A percentile compares a stretch with the other conserved stretches of the same genome.
Evolutionary conservation across 2,113 vertebrate genomes (phyloP).

Genomic region (Podarcis cretensis): DNA sequence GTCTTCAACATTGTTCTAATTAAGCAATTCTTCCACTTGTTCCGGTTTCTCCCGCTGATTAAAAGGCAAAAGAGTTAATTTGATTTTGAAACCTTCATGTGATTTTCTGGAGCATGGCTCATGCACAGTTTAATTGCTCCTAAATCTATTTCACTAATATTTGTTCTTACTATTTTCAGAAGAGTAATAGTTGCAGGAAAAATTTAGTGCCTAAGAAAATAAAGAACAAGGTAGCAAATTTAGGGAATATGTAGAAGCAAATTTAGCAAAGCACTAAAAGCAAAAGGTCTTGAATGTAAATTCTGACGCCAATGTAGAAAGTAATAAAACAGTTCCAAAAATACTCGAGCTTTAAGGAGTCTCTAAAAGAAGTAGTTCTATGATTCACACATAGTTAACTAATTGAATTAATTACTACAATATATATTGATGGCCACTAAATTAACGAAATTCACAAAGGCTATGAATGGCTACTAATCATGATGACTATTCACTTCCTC

Average conservation of each 20-base stretch:
- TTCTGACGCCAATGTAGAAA: neutral
- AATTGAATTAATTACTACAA: too few species aligned
- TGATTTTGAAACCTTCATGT: neutral
- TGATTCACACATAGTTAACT: too few species aligned
- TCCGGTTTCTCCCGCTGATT: neutral
- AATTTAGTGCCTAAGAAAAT: neutral
- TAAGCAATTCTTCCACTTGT: constrained; percentile 1
- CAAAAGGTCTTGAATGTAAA: neutral
- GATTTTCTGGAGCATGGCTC: constrained; percentile 6
- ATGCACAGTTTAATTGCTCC: neutral
- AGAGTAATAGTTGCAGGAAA: neutral
- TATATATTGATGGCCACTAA: too few species aligned
- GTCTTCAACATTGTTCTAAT: constrained; percentile 16
- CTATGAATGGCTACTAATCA: too few species aligned
- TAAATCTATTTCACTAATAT: neutral
- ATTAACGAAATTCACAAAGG: too few species aligned
- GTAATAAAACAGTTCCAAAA: too few species aligned
- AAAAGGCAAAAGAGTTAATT: neutral
- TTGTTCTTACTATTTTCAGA: neutral
- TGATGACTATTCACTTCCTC: too few species aligned
- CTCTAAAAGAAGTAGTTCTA: too few species aligned
- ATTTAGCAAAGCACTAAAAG: neutral
- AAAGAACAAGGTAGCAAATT: neutral
- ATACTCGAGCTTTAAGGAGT: too few species aligned
- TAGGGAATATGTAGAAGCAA: neutral